Evolutionary conservation across 2,797 vertebrate species (phyloP), one percentile per base, ranked within the genome.

Genomic region (Gambusia yucatana): DNA sequence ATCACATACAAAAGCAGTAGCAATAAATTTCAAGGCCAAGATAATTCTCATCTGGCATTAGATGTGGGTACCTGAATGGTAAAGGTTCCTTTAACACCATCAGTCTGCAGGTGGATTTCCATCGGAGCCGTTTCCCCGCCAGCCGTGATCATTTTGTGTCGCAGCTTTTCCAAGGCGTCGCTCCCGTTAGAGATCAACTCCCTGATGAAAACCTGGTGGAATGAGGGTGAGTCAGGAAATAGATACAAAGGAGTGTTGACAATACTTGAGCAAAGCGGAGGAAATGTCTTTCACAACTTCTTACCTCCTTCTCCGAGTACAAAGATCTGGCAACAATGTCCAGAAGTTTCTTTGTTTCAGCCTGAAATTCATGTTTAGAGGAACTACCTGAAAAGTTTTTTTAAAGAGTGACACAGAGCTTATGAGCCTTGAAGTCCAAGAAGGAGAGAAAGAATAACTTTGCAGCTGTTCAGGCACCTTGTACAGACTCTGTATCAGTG

Each of bases 231-330:
- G 3, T 3, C 50, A 61, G 5, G 5, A 4, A 67, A 55, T 52
- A 11, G 67, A 48, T 25, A 7, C 36, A 33, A 25, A 61, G 52
- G 7, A 72, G 16, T 6, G 22, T 5, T 5, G 10, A 50, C 33
- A 25, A 39, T 2, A 52, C 14, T 67, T 4, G 13, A 8, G 81
- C 30, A 59, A 73, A 36, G 3, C 6, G 47, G 20, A 52, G 33
- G 0, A 65, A 71, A 70, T 7, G 9, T 69, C 33, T 33, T 20
- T 39, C 44, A 30, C 0, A 48, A 25, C 10, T 6, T 63, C 87
- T 61, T 77, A 99, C 98, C 97, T 99, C 98, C 90, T 99, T 99
- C 89, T 99, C 98, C 0, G 98, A 99, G 93, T 99, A 99, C 82
- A 99, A 90, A 0, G 98, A 99, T 52, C 96, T 92, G 75, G 98